These are phyloP conservation scores for Threskiornis aethiopicus DNA, from an alignment of 2,797 vertebrate genomes.

Conservation along the genomic window DNA sequence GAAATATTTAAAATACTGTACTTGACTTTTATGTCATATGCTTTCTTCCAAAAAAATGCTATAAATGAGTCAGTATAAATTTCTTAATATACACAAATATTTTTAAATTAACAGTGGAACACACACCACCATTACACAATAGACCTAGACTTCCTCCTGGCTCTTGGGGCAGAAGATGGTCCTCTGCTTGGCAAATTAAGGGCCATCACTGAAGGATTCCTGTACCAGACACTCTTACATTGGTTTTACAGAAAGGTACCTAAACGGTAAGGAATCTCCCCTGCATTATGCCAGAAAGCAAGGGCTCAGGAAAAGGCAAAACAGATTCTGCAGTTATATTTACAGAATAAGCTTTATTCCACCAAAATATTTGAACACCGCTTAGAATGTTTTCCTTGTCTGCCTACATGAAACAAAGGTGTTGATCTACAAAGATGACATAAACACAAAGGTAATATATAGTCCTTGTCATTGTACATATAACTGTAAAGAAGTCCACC, in stretches of 20 bases:
- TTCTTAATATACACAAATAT: not conserved
- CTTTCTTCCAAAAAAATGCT: not conserved
- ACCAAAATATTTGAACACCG: not conserved
- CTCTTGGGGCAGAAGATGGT: not conserved
- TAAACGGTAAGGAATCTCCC: not conserved
- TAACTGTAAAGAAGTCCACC: slow-evolving; percentile 27
- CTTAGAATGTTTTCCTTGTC: not conserved
- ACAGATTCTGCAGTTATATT: not conserved
- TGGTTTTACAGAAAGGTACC: not conserved
- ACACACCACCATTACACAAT: not conserved
- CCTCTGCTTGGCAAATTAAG: not conserved
- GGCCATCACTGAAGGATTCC: not conserved
- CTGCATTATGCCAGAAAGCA: not conserved
- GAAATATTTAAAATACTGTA: not conserved
- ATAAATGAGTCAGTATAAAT: not conserved
- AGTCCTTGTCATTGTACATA: not conserved
- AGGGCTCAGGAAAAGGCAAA: not conserved
- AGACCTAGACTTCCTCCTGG: not conserved
- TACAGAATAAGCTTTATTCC: not conserved
- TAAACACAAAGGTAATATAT: not conserved
- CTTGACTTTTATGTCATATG: not conserved
- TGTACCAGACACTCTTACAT: not conserved
- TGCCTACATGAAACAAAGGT: not conserved
- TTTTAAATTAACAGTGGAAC: not conserved
- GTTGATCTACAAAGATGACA: not conserved